Conservation (phyloP, 2,113 vertebrate species). For the Pardalotus punctatus region DNA sequence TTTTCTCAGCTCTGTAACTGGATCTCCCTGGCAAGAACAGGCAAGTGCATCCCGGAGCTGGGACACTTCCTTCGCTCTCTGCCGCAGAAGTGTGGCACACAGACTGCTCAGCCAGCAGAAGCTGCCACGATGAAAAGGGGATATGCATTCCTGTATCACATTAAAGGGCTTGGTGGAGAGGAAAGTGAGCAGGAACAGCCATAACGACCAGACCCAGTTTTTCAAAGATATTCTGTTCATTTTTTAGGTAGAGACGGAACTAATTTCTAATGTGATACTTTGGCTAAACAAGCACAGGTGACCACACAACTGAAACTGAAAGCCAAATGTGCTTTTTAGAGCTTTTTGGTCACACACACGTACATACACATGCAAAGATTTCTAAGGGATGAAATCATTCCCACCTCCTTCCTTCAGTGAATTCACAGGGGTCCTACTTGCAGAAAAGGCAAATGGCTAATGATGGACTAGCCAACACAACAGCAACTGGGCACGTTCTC, state of each 20-base stretch:
- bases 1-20: background rate
- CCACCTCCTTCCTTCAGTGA: background rate
- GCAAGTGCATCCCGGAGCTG: background rate
- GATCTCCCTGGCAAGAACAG: background rate
- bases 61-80: background rate
- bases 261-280: background rate
- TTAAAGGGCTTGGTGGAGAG: background rate
- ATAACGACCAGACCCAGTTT: background rate
- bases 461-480: background rate
- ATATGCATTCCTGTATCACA: accelerated
- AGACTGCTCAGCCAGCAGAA: background rate
- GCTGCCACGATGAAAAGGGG: background rate
- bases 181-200: background rate
- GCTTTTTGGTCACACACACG: background rate
- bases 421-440: background rate
- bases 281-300: background rate
- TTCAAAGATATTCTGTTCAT: background rate
- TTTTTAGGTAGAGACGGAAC: background rate
- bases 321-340: background rate
- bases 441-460: background rate
- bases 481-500: accelerated
- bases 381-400: background rate
- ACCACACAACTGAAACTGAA: background rate
- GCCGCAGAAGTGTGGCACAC: accelerated
- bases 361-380: background rate